Evolutionary conservation across 2,888 invertebrate genomes (phyloP).

Genomic region (Drosophila macrospina): DNA sequence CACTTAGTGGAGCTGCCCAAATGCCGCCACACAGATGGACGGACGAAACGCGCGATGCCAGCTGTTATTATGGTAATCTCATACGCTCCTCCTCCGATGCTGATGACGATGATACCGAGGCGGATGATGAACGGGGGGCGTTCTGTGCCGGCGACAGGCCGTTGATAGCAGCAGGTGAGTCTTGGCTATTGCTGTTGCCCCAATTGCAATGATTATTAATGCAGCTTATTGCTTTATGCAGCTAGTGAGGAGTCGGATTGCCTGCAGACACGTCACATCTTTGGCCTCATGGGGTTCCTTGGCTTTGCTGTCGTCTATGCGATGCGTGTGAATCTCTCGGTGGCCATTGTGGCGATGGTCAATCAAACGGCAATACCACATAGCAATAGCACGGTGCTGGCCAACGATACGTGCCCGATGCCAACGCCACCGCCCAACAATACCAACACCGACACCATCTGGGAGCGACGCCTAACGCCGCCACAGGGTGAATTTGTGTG

Average conservation of each 20-base stretch:
- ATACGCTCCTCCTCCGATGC: conserved; percentile 50
- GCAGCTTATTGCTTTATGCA: background rate
- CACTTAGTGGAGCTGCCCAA: conserved; percentile 3
- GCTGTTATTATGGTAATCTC: conserved; percentile 62
- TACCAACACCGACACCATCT: conserved; percentile 12
- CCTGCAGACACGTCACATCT: conserved; percentile 90
- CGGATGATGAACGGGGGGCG: conserved; percentile 67
- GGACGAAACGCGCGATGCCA: conserved; percentile 70
- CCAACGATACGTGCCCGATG: conserved; percentile 86
- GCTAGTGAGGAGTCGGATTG: conserved; percentile 54
- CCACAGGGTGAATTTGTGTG: conserved; percentile 90
- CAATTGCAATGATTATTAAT: background rate
- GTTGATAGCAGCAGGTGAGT: conserved; percentile 52
- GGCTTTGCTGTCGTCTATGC: conserved; percentile 96
- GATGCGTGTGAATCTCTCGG: conserved; percentile 95
- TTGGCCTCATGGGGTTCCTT: conserved; percentile 94
- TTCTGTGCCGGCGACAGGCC: conserved; percentile 66
- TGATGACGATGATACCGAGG: conserved; percentile 69
- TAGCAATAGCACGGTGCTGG: conserved; percentile 85
- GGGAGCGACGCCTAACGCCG: conserved; percentile 52
- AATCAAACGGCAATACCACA: conserved; percentile 89
- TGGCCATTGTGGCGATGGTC: conserved; percentile 98
- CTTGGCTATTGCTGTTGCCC: too few relatives aligned
- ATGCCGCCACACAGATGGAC: conserved; percentile 73
- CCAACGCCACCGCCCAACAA: conserved; percentile 81